These are phyloP conservation scores for Euthynnus affinis DNA, from an alignment of 2,797 vertebrate genomes.

Conservation along the genomic window DNA sequence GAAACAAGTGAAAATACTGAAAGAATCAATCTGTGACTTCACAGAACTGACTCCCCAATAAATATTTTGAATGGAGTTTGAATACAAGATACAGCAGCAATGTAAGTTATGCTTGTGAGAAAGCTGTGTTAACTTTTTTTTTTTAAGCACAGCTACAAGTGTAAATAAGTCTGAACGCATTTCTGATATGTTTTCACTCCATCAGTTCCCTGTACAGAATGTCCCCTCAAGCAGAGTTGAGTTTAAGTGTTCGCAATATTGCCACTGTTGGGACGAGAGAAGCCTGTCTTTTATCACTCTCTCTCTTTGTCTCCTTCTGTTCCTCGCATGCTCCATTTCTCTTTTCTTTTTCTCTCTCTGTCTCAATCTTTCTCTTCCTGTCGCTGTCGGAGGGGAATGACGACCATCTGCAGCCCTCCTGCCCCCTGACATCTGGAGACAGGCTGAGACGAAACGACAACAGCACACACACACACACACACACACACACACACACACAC, in stretches of 20 bases:
- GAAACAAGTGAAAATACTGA: background rate
- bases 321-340: slow-evolving; percentile 43
- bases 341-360: slow-evolving; percentile 22
- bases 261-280: slow-evolving; percentile 45
- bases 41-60: background rate
- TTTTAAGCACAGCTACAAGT: slow-evolving; percentile 13
- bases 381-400: slow-evolving; percentile 75
- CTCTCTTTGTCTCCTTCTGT: slow-evolving; percentile 22
- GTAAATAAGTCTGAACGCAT: slow-evolving; percentile 23
- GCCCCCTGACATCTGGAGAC: slow-evolving; percentile 78
- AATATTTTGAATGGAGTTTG: background rate
- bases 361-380: slow-evolving; percentile 62
- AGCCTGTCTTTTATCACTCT: slow-evolving; percentile 44
- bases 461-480: slow-evolving; percentile 9
- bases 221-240: slow-evolving; percentile 55
- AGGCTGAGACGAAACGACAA: slow-evolving; percentile 56
- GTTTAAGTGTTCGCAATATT: slow-evolving; percentile 40
- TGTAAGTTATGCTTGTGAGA: background rate
- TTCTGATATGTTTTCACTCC: slow-evolving; percentile 53
- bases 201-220: slow-evolving; percentile 48
- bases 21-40: slow-evolving; percentile 15
- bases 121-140: slow-evolving; percentile 4
- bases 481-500: slow-evolving; percentile 14
- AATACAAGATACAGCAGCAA: slow-evolving; percentile 1
- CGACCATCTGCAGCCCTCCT: slow-evolving; percentile 77